Conservation (phyloP, 1,140 invertebrate species). For the Caenorhabditis inopinata region DNA sequence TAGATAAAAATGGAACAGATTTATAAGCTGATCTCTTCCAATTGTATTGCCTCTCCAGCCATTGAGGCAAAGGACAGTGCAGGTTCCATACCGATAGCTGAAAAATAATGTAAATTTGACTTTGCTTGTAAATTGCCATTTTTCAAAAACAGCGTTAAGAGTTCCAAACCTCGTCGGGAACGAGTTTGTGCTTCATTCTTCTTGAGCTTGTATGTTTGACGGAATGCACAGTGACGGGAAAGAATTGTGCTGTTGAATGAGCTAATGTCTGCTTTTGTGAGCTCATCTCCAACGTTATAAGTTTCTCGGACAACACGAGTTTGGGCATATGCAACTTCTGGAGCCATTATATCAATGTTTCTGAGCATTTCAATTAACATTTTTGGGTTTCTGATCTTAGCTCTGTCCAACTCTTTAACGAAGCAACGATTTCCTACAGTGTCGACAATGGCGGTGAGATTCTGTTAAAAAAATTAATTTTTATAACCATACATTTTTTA, state of each 20-base stretch:
- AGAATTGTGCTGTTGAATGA: constrained; percentile 54
- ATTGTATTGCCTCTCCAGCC: constrained; percentile 57
- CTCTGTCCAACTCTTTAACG: constrained; percentile 66
- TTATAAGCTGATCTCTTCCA: constrained; percentile 56
- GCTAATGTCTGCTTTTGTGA: constrained; percentile 34
- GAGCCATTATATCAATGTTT: constrained; percentile 62
- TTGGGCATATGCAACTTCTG: constrained; percentile 17
- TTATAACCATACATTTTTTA: not conserved
- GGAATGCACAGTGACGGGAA: constrained; percentile 48
- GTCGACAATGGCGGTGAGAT: constrained; percentile 68
- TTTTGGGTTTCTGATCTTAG: constrained; percentile 65
- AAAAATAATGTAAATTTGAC: constrained; percentile 21
- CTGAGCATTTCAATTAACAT: constrained; percentile 67
- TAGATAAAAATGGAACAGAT: not conserved
- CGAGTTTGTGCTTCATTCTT: constrained; percentile 20
- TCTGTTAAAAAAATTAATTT: constrained; percentile 55
- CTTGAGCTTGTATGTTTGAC: constrained; percentile 47
- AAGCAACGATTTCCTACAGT: constrained; percentile 64
- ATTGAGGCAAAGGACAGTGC: constrained; percentile 53
- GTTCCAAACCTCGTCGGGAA: constrained; percentile 48
- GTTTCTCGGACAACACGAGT: constrained; percentile 4
- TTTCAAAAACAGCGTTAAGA: too few species aligned
- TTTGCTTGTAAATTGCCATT: too few species aligned
- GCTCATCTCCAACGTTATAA: constrained; percentile 45
- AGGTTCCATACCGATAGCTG: constrained; percentile 43